phyloP scores from a whole-genome alignment of 2,888 invertebrate species.

The Pheosia gnoma region DNA sequence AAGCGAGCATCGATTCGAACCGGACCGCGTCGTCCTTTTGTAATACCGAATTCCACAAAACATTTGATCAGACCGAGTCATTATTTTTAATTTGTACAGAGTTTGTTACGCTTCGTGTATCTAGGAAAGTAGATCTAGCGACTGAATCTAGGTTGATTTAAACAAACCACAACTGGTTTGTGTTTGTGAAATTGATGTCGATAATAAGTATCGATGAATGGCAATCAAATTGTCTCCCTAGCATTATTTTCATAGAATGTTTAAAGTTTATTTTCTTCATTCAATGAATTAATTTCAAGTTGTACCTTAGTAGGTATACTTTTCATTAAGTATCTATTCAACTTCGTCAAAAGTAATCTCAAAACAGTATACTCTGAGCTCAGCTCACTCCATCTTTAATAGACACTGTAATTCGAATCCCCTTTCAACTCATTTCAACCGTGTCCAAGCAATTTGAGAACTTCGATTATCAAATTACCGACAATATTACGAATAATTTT shows the following conservation, averaged over 20 bases:
- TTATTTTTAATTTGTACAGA: constrained; percentile 65
- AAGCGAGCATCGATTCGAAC: constrained; percentile 71
- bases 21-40: constrained; percentile 67
- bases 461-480: constrained; percentile 24
- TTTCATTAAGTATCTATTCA: not conserved
- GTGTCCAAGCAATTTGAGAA: constrained; percentile 22
- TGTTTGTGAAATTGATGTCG: constrained; percentile 19
- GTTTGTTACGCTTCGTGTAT: constrained; percentile 50
- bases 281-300: too few relatives aligned
- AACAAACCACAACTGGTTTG: constrained; percentile 21
- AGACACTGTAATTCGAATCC: constrained; percentile 2
- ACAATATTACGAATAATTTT: constrained; percentile 31
- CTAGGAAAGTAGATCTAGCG: constrained; percentile 21
- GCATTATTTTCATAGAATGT: not conserved
- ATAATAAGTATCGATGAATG: constrained; percentile 7
- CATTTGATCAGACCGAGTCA: constrained; percentile 59
- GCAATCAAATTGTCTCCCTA: too few relatives aligned
- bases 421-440: constrained; percentile 11
- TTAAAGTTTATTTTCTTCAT: not conserved
- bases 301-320: not conserved
- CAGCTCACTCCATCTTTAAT: constrained; percentile 1
- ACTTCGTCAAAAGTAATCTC: not conserved
- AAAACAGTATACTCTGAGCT: not conserved
- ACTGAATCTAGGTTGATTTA: constrained; percentile 26
- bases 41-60: constrained; percentile 70